Evolutionary conservation across 2,113 vertebrate genomes (phyloP), one percentile per base, ranked within the genome.

Genomic region (Cathartes aura): DNA sequence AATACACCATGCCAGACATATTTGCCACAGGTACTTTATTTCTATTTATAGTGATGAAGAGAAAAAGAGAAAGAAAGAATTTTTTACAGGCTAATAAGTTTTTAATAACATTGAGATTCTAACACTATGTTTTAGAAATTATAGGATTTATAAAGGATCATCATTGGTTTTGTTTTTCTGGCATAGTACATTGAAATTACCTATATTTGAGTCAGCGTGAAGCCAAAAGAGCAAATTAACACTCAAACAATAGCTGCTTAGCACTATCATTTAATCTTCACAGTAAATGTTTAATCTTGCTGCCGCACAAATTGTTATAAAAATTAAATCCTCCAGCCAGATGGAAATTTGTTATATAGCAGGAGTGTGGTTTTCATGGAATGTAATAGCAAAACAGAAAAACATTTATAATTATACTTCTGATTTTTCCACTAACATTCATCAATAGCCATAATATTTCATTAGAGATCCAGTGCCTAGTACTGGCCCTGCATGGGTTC

Each of bases 1-100:
- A 58, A 23, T 4, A 5, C 47, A 36, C 42, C 38, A 29, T 0
- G 1, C 17, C 29, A 79, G 21, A 43, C 8, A 17, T 26, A 38
- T 48, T 78, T 82, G 8, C 17, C 9, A 21, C 17, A 22, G 11
- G 1, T 73, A 38, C 14, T 48, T 74, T 94, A 43, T 26, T 82
- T 85, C 8, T 80, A 11, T 45, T 76, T 63, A 16, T 19, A 42
- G 7, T 16, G 9, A 48, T 20, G 8, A 84, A 45, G 11, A 63
- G 13, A 75, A 87, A 78, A 29, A 56, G 2, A n/a, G 8, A 59
- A 8, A 22, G 5, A 26, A 42, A 53, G 1, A 36, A 11, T 5
- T 62, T 82, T 52, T 74, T 79, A 43, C 6, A 38, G 7, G 7
- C 1, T 47, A 82, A 47, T 38, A 63, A 12, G 3, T 45, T 68